Evolutionary conservation across 2,888 invertebrate species (phyloP).

Genomic region (Callyntrura sp.): DNA sequence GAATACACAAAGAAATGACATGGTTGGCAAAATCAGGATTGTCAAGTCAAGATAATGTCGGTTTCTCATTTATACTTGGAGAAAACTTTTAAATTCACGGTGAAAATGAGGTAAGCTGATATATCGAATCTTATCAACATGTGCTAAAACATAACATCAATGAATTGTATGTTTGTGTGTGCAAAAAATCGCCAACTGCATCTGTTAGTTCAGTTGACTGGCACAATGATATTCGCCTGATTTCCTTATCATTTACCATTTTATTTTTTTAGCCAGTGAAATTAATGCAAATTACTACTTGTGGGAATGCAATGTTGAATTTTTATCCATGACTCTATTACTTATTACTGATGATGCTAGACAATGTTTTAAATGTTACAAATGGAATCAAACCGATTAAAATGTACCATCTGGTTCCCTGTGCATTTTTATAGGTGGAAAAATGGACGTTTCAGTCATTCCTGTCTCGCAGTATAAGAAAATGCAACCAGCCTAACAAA

Average conservation of each 20-base stretch:
- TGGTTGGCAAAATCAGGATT: constrained; percentile 29
- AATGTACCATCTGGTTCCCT: neutral
- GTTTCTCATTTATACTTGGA: neutral
- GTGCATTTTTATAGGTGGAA: constrained; percentile 67
- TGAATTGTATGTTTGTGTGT: too few species aligned
- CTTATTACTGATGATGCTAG: neutral
- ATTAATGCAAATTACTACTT: too few species aligned
- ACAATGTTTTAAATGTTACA: neutral
- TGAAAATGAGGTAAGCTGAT: constrained; percentile 22
- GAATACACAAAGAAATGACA: constrained; percentile 4
- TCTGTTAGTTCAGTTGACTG: neutral
- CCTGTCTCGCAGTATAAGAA: neutral
- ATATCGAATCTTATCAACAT: neutral
- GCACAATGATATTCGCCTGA: neutral
- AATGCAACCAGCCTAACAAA: neutral
- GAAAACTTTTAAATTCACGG: neutral
- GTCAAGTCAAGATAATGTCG: constrained; percentile 2
- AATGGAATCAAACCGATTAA: neutral
- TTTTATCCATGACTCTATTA: neutral
- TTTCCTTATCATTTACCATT: too few species aligned
- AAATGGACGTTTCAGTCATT: constrained; percentile 53
- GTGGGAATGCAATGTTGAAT: neutral
- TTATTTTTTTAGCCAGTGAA: too few species aligned
- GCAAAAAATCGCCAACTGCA: neutral
- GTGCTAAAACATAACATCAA: neutral